Conservation (phyloP, 2,113 vertebrate genomes). For the Abramis brama region DNA sequence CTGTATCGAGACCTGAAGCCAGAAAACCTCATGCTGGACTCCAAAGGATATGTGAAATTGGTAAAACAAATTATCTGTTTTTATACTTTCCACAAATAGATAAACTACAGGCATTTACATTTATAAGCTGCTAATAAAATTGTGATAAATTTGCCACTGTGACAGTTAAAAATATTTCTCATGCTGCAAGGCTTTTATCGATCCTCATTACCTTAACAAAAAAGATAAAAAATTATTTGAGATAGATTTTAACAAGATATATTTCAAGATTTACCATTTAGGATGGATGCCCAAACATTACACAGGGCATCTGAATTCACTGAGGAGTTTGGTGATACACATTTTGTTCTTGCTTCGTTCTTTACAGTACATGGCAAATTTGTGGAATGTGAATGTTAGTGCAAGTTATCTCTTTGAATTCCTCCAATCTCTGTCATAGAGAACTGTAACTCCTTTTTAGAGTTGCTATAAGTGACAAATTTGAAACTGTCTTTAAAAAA, state of each 20-base stretch:
- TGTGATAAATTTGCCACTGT: background rate
- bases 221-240: background rate
- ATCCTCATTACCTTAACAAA: background rate
- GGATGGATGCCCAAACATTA: background rate
- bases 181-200: background rate
- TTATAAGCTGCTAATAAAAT: background rate
- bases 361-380: no score
- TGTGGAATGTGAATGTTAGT: no score
- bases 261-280: background rate
- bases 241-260: background rate
- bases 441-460: no score
- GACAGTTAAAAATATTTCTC: background rate
- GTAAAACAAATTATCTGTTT: slow-evolving; percentile 58
- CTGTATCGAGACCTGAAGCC: slow-evolving; percentile 86
- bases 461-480: no score
- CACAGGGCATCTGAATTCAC: background rate
- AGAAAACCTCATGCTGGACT: slow-evolving; percentile 84
- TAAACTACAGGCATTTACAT: background rate
- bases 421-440: no score
- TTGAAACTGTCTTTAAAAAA: no score
- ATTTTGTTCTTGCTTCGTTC: background rate
- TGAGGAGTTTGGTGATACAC: background rate
- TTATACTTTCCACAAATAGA: background rate
- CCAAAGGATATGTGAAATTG: slow-evolving; percentile 80
- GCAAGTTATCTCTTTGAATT: no score